These are phyloP conservation scores for Torymus auratus DNA, from an alignment of 2,888 invertebrate species.

Conservation along the genomic window DNA sequence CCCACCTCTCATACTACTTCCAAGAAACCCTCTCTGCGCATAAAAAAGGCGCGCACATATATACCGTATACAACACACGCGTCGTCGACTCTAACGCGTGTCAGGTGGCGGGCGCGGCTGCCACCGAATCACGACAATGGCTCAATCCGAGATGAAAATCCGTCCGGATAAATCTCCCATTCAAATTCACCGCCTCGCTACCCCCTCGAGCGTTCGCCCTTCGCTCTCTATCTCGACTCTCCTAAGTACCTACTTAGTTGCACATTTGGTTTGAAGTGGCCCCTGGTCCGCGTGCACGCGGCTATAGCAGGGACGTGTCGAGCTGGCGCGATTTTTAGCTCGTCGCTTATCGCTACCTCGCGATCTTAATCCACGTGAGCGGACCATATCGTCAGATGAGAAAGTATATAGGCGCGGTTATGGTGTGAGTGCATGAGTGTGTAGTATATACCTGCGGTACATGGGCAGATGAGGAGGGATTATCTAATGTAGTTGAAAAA, in stretches of 20 bases:
- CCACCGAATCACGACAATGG: conserved; percentile 67
- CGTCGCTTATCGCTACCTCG: conserved; percentile 41
- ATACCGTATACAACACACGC: too few relatives aligned
- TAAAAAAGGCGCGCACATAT: too few relatives aligned
- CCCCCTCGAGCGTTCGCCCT: neutral
- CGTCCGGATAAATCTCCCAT: conserved; percentile 72
- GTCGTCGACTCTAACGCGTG: conserved; percentile 33
- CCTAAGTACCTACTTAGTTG: conserved; percentile 76
- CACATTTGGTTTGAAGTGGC: conserved; percentile 73
- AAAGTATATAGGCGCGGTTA: too few relatives aligned
- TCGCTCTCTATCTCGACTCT: conserved; percentile 67
- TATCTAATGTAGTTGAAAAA: conserved; percentile 55
- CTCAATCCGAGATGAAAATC: conserved; percentile 73
- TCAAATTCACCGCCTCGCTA: conserved; percentile 71
- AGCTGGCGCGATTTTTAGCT: neutral
- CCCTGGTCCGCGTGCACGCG: conserved; percentile 29
- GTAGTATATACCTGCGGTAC: neutral
- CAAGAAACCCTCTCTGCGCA: too few relatives aligned
- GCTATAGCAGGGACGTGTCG: too few relatives aligned
- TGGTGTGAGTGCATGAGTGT: neutral
- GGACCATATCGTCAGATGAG: neutral
- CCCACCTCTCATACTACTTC: too few relatives aligned
- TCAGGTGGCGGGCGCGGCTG: conserved; percentile 69
- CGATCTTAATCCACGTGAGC: conserved; percentile 58
- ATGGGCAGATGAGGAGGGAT: conserved; percentile 5